Conservation (phyloP, 2,888 invertebrate species). For the Baronia brevicornis region DNA sequence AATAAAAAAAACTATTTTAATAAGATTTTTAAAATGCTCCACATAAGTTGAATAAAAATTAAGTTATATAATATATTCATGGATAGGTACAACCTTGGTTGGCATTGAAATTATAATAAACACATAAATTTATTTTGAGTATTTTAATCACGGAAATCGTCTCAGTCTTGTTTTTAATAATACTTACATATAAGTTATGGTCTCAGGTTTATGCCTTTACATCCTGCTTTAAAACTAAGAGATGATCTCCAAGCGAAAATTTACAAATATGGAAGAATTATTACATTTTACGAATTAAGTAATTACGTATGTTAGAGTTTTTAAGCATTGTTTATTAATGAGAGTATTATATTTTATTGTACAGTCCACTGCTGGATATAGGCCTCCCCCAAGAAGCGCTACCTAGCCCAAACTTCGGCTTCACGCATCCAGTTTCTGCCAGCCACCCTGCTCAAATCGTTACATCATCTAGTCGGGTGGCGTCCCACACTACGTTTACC, state of each 20-base stretch:
- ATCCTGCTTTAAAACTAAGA: constrained; percentile 12
- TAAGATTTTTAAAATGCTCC: constrained; percentile 7
- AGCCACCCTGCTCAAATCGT: too few relatives aligned
- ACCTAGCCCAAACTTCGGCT: too few relatives aligned
- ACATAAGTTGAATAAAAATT: constrained; percentile 9
- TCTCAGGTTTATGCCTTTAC: constrained; percentile 7
- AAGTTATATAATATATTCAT: constrained; percentile 1
- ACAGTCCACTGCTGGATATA: too few relatives aligned
- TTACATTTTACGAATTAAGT: too few relatives aligned
- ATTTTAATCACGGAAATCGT: constrained; percentile 19
- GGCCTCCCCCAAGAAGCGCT: too few relatives aligned
- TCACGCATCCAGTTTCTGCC: too few relatives aligned
- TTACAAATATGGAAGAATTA: constrained; percentile 4
- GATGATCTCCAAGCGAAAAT: constrained; percentile 1
- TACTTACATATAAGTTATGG: constrained; percentile 9
- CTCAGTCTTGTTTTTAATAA: constrained; percentile 11
- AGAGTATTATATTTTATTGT: too few relatives aligned
- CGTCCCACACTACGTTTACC: too few relatives aligned
- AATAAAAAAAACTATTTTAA: constrained; percentile 7
- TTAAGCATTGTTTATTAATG: too few relatives aligned
- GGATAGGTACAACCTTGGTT: constrained; percentile 12
- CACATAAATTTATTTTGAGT: constrained; percentile 18
- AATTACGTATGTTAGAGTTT: too few relatives aligned
- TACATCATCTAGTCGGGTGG: too few relatives aligned
- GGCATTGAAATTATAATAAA: constrained; percentile 18